Conservation (phyloP, 2,113 vertebrate genomes). For the Corvus hawaiiensis region DNA sequence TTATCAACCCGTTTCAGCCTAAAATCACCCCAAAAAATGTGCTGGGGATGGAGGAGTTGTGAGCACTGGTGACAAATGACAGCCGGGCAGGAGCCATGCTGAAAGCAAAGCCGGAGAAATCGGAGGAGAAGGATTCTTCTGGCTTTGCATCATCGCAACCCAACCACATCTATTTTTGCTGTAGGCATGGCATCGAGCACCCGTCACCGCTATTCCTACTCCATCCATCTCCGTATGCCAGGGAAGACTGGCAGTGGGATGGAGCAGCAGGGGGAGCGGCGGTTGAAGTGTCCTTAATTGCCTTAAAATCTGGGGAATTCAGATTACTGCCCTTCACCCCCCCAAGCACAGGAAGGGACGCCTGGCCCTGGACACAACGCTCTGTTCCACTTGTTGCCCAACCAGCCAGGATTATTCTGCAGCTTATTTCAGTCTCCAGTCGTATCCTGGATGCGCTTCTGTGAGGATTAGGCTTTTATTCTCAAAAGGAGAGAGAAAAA, state of each 20-base stretch:
- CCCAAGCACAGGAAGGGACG: background rate
- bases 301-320: background rate
- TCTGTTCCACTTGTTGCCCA: background rate
- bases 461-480: background rate
- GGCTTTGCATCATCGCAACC: conserved; percentile 49
- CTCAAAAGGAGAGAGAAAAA: background rate
- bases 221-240: background rate
- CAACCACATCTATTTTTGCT: conserved; percentile 60
- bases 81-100: background rate
- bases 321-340: background rate
- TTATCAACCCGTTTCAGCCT: background rate
- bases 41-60: background rate
- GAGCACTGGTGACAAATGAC: rapidly evolving
- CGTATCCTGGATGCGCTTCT: rapidly evolving
- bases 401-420: background rate
- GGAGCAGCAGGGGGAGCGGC: background rate
- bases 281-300: background rate
- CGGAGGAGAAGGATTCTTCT: conserved; percentile 55
- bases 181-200: conserved; percentile 12
- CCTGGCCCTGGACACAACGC: rapidly evolving
- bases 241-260: background rate
- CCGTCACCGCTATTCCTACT: conserved; percentile 54
- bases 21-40: background rate
- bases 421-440: background rate
- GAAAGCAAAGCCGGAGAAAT: conserved; percentile 36